Base-by-base conservation (phyloP, 2,888 invertebrate species). In the Teinopalpus imperialis region DNA sequence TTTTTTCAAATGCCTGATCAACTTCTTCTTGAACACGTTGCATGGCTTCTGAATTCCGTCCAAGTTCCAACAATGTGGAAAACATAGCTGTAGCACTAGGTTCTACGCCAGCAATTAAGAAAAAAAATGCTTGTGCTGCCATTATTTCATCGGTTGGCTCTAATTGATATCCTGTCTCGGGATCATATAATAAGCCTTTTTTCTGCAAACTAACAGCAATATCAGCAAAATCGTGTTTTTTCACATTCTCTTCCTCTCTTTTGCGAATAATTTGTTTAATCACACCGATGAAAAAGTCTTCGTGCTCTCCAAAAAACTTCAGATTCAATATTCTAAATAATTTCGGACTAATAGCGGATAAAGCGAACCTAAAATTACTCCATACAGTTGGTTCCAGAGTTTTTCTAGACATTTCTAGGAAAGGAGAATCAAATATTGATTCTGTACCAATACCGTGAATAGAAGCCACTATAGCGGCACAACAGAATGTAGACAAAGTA, bases 361-460 rank as follows among this genome's bases (percentile, higher is more conserved):
- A 18, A 0, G 52, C 10, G 34, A 74, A 69, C 37, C 63, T 71
- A 0, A 74, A 30, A 39, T 69, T 70, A 0, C 39, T 43, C 41
- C 20, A 40, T 4, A 57, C 45, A 3, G 55, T 60, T 1, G 69
- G 56, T 12, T 53, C 34, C 1, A 63, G 21, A 0, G 62, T 59
- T 8, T 63, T 57, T 40, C 47, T 52, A 1, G 57, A 64, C 51
- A 73, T 64, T 20, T 61, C 35, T 14, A 63, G 61, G 36, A 76
- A 85, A 21, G 72, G 78, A 1, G 66, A 85, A 14, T 85, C 68
- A 32, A 76, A 75, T 0, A 69, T 66, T 1, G 70, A 69, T 36
- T 72, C 55, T 1, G 69, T 61, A 4, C 67, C 69, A 2, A 88
- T 67, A 0, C 88, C 87, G 46, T 86, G 86, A 1, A 83, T 74